Conservation (phyloP, 2,797 vertebrate species). For the Paramormyrops hopkinsi region DNA sequence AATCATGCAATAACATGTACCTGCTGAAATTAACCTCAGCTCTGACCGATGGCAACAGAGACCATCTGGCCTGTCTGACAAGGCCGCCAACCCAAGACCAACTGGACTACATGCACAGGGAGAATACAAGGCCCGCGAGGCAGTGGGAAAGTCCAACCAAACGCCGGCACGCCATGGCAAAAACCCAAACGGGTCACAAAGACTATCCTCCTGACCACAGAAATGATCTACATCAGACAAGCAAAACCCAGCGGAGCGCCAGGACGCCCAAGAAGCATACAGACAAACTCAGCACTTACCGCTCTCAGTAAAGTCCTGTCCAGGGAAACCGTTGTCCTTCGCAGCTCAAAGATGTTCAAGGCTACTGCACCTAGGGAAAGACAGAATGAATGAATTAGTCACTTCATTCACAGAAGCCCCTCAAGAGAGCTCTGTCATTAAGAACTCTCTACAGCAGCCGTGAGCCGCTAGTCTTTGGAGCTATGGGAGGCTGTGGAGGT, state of each 20-base stretch:
- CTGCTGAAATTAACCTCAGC: constrained; percentile 8
- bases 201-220: not conserved
- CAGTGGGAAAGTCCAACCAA: not conserved
- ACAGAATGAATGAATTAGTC: not conserved
- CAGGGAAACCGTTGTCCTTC: not conserved
- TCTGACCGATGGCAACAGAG: not conserved
- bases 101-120: not conserved
- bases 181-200: not conserved
- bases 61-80: not conserved
- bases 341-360: not conserved
- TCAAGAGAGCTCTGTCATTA: not conserved
- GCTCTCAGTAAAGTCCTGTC: not conserved
- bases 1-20: not conserved
- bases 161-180: not conserved
- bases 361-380: not conserved
- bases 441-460: not conserved
- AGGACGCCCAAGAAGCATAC: not conserved
- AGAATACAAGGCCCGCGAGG: not conserved
- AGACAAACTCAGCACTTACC: not conserved
- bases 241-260: not conserved
- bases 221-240: not conserved
- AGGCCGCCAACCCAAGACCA: not conserved
- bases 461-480: not conserved
- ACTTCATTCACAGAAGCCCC: not conserved
- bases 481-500: not conserved